Evolutionary conservation across 2,797 vertebrate genomes (phyloP).

Genomic region (Hylomyscus alleni): DNA sequence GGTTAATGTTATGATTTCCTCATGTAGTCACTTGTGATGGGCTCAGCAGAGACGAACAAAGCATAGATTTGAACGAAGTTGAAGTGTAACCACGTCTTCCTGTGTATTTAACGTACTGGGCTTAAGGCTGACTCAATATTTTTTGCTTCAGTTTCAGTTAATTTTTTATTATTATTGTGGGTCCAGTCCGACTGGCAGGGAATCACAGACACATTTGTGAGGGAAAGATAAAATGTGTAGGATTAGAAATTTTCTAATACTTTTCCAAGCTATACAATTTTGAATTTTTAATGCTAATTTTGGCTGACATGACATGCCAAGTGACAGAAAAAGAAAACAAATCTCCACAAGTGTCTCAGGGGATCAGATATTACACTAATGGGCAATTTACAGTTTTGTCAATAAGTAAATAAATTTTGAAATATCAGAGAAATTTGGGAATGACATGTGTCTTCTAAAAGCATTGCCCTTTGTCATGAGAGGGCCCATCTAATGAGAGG

Average conservation of each 20-base stretch:
- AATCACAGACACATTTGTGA: not conserved
- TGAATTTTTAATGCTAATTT: constrained; percentile 18
- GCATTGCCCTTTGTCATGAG: constrained; percentile 58
- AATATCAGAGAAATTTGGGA: constrained; percentile 50
- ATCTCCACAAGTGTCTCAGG: not conserved
- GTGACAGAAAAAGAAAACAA: constrained; percentile 45
- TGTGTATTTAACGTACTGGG: not conserved
- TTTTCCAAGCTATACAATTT: not conserved
- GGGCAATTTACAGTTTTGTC: not conserved
- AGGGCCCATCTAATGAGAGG: constrained; percentile 56
- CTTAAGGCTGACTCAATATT: not conserved
- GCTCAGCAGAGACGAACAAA: not conserved
- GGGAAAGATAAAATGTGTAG: not conserved
- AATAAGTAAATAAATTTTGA: constrained; percentile 51
- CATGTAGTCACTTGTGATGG: not conserved
- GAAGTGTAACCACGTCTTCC: not conserved
- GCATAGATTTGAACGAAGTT: not conserved
- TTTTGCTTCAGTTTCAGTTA: not conserved
- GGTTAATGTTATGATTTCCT: not conserved
- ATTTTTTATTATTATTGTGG: not conserved
- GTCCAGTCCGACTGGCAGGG: not conserved
- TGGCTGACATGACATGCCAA: constrained; percentile 20
- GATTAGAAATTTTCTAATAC: not conserved
- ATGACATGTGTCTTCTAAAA: constrained; percentile 50
- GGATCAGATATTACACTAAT: constrained; percentile 19